Evolutionary conservation across 2,113 vertebrate species (phyloP).

Genomic region (Chroicocephalus ridibundus): DNA sequence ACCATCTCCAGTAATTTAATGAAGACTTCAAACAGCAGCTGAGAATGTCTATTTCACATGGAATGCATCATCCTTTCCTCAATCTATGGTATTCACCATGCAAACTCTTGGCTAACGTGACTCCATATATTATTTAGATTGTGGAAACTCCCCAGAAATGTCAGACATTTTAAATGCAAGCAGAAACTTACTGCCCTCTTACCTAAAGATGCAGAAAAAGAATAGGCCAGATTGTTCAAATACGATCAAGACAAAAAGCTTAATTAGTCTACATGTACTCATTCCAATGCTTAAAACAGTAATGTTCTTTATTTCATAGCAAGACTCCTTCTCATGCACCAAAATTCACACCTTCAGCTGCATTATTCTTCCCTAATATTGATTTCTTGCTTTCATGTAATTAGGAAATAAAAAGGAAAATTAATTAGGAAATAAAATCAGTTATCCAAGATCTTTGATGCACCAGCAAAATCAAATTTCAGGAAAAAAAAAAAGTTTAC

Average conservation of each 20-base stretch:
- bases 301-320: neutral
- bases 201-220: neutral
- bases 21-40: neutral
- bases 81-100: neutral
- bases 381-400: neutral
- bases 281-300: neutral
- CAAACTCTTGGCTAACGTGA: neutral
- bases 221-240: neutral
- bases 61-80: neutral
- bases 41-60: neutral
- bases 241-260: neutral
- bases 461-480: neutral
- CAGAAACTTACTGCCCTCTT: neutral
- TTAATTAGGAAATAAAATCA: neutral
- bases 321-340: neutral
- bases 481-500: neutral
- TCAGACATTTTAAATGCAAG: neutral
- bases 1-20: neutral
- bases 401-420: neutral
- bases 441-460: neutral
- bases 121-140: neutral
- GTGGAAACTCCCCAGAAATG: neutral
- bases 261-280: neutral
- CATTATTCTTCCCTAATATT: neutral
- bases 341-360: neutral